These are phyloP conservation scores for Fulmarus glacialis DNA, from an alignment of 2,113 vertebrate species.

Conservation along the genomic window DNA sequence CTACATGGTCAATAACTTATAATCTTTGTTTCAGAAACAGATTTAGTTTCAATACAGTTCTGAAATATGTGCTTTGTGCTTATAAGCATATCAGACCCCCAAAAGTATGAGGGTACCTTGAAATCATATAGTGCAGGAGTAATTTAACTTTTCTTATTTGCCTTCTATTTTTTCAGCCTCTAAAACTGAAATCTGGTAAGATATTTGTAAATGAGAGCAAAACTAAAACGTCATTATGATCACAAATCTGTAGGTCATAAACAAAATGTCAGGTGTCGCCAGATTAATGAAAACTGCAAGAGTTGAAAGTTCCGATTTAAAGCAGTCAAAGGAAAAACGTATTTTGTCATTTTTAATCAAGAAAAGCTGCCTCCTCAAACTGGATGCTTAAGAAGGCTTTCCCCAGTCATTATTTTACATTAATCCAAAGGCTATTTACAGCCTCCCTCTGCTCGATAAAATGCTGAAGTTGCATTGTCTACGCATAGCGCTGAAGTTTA, in stretches of 20 bases:
- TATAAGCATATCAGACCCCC: not conserved
- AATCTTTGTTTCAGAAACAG: not conserved
- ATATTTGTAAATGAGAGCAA: not conserved
- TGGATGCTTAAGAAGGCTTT: not conserved
- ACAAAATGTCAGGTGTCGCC: not conserved
- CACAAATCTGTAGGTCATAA: not conserved
- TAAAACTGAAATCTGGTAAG: not conserved
- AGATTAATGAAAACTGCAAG: not conserved
- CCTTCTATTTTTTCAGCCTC: not conserved
- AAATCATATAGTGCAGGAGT: not conserved
- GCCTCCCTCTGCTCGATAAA: not conserved
- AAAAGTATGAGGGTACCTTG: not conserved
- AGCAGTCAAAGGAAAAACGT: not conserved
- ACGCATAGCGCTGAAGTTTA: not conserved
- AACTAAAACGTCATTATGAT: not conserved
- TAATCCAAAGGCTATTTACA: not conserved
- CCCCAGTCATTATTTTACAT: not conserved
- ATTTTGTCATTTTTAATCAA: not conserved
- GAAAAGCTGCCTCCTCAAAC: not conserved
- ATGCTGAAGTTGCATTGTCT: not conserved
- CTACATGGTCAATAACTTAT: not conserved
- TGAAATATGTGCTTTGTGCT: not conserved
- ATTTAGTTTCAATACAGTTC: not conserved
- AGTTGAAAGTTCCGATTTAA: not conserved
- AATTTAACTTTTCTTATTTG: not conserved